A percentile compares a stretch with the other conserved stretches of the same genome.
phyloP scores from a whole-genome alignment of 2,113 vertebrate species.

The Lophius piscatorius region DNA sequence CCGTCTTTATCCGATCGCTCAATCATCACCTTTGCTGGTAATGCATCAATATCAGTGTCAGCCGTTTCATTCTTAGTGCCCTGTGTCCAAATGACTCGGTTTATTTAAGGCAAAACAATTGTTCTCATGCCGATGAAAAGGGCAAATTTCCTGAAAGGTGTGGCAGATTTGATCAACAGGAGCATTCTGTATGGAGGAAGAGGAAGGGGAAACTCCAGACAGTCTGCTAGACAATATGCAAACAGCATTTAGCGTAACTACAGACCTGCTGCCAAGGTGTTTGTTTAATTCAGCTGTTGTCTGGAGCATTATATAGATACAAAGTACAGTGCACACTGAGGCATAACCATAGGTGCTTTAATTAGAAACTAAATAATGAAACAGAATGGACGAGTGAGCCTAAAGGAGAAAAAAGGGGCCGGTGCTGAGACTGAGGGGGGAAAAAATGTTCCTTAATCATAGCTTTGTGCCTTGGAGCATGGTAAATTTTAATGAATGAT shows the following conservation, averaged over 20 bases:
- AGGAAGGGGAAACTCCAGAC: neutral
- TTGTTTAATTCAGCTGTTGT: conserved; percentile 24
- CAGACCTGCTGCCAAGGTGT: conserved; percentile 12
- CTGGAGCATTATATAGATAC: conserved; percentile 22
- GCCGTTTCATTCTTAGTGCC: conserved; percentile 9
- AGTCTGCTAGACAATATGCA: conserved; percentile 7
- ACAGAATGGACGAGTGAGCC: conserved; percentile 44
- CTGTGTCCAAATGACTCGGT: conserved; percentile 8
- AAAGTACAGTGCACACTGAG: conserved; percentile 37
- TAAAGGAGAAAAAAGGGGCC: conserved; percentile 40
- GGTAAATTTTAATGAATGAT: conserved; percentile 81
- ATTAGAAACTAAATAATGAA: conserved; percentile 77
- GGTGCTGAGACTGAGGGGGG: conserved; percentile 52
- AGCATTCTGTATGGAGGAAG: neutral
- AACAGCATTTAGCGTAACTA: conserved; percentile 23
- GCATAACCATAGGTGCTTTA: conserved; percentile 69
- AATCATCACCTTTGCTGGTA: conserved; percentile 7
- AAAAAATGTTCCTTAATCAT: conserved; percentile 75
- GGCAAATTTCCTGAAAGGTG: conserved; percentile 34
- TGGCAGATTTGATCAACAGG: neutral
- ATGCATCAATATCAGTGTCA: conserved; percentile 16
- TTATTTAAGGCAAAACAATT: conserved; percentile 46
- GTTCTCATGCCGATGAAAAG: conserved; percentile 48
- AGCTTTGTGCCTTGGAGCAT: conserved; percentile 78
- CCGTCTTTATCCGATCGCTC: conserved; percentile 21